Base-by-base conservation (phyloP, 2,888 invertebrate genomes). In the Drosophila buzzatii region DNA sequence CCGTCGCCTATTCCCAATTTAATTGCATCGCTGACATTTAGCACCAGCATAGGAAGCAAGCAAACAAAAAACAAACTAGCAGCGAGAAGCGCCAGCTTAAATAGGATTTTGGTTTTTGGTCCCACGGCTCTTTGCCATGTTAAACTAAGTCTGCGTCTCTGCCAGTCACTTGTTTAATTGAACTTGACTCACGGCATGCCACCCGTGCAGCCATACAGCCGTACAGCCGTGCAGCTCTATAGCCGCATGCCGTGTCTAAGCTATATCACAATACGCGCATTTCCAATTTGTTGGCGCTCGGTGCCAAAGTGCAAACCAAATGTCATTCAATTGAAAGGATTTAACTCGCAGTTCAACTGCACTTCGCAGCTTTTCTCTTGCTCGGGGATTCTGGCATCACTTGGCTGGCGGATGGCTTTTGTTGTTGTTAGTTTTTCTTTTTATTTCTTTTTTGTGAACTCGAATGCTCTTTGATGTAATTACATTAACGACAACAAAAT, bases 21-120 rank as follows among this genome's bases (percentile, higher is more conserved):
- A 87, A 87, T 88, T 87, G 88, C 86, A 85, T 81, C 71, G 82
- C 88, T 86, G 84, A 88, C 88, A 87, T 77, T 87, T 84, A 87
- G 81, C 88, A 82, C 77, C 73, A 71, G 70, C 71, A 55, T 49
- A 73, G 59, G 61, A 67, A 76, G 45, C 52, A 70, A 57, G 35
- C 53, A 71, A 59, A 74, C 68, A 67, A 69, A 70, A 70, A 44
- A 44, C 33, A 35, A 73, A 23, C 23, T 37, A 39, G 51, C 3
- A 63, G 16, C 41, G 41, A 16, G 23, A 56, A 44, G 35, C 33
- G n/a, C n/a, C 66, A 74, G 75, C 71, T 78, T 78, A 78, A 77
- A 78, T 75, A 44, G 77, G 71, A 78, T 62, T 77, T 78, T 51
- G 61, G 68, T 68, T 65, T 77, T 33, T 60, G 56, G 44, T 52